Evolutionary conservation across 2,113 vertebrate species (phyloP), one percentile per base, ranked within the genome.

Genomic region (Nerophis ophidion): DNA sequence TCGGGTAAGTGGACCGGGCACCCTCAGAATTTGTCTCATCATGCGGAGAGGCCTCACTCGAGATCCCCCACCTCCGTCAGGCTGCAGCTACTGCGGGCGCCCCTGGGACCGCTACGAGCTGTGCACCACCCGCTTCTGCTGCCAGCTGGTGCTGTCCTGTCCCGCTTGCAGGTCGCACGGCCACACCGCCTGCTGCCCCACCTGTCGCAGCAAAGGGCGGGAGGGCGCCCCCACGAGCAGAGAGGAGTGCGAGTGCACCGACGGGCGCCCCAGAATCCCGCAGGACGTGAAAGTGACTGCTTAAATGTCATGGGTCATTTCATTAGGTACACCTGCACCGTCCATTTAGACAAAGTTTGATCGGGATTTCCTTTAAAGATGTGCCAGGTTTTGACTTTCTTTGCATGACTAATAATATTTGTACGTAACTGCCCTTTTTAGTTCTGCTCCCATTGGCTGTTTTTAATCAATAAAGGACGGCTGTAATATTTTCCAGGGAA

Each of bases 231-330:
- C 85, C 26, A 26, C 26, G 42, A 84, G 85, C 53, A 97, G 89
- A 79, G 95, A 98, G 74, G 93, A 95, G 72, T 98, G 96, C 47
- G 93, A 95, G 55, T 98, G 96, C 70, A 99, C 96, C 0, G 83
- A 86, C 8, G 83, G 72, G 11, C 86, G 95, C 49, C 90, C 84
- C 45, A 91, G 88, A 65, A 88, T 96, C 40, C 95, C 95, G 1
- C 84, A 80, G 63, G 93, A 97, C 66, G 70, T 40, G 1, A 19
- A 19, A 80, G 49, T 15, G 35, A 35, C 48, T 11, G 1, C 6
- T 4, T 10, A 1, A n/a, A 50, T 5, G 6, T 50, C 9, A 16
- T 9, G 3, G 10, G n/a, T 38, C 35, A 13, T n/a, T 42, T 56
- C 16, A 42, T 56, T 56, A 44, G 54, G 54, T 56, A 56, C 36